Conservation (phyloP, 2,113 vertebrate species). For the Prionailurus viverrinus region DNA sequence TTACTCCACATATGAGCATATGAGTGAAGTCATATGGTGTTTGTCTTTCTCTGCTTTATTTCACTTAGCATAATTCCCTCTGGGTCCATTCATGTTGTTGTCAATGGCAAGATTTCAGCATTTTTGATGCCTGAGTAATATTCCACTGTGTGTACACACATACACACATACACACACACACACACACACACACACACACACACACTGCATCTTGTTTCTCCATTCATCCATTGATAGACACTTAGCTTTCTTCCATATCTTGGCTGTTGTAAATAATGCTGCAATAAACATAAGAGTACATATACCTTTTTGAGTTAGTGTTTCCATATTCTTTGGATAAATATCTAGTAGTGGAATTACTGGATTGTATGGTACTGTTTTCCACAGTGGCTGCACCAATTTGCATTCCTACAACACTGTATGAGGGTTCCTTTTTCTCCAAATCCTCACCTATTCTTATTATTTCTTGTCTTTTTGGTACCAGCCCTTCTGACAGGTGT, state of each 20-base stretch:
- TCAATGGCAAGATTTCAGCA: background rate
- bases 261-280: background rate
- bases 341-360: background rate
- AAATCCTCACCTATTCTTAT: background rate
- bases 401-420: background rate
- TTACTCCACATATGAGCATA: background rate
- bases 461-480: background rate
- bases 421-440: background rate
- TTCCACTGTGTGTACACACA: background rate
- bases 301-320: background rate
- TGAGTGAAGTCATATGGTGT: background rate
- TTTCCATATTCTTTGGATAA: background rate
- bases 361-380: background rate
- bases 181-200: background rate
- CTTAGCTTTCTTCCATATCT: background rate
- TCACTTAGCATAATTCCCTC: background rate
- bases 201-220: background rate
- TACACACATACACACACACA: no score
- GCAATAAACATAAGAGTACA: background rate
- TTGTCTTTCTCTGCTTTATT: background rate
- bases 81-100: background rate
- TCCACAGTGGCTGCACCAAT: background rate
- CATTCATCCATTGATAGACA: background rate
- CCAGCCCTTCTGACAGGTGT: background rate
- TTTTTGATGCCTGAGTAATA: background rate